Percentiles rank a stretch among this genome's conserved stretches.
phyloP scores from a whole-genome alignment of 2,888 invertebrate genomes.

The Drosophila recens region DNA sequence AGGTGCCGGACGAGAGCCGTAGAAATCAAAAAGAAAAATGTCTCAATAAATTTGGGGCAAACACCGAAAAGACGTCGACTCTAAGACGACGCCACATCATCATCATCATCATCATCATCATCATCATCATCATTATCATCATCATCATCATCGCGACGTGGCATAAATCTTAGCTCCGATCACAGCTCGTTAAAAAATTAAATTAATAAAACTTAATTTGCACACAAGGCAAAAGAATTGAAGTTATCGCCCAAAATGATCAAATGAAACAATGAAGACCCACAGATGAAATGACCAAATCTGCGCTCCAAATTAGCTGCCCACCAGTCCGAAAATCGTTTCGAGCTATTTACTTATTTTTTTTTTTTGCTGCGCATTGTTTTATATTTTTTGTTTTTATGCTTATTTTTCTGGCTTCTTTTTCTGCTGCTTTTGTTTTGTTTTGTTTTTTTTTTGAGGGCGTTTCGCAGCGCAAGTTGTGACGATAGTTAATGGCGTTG shows the following conservation, averaged over 20 bases:
- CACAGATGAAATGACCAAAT: conserved; percentile 61
- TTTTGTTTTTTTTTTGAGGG: conserved; percentile 49
- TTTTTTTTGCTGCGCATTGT: conserved; percentile 9
- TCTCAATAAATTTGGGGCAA: conserved; percentile 67
- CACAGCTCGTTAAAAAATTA: conserved; percentile 77
- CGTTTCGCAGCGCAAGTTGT: conserved; percentile 55
- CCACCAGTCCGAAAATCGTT: conserved; percentile 55
- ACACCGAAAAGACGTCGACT: conserved; percentile 15
- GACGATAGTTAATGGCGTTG: conserved; percentile 45
- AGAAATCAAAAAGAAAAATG: conserved; percentile 55
- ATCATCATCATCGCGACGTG: conserved; percentile 5
- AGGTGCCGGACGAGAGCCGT: conserved; percentile 34
- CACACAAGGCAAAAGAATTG: conserved; percentile 53
- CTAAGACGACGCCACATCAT: conserved; percentile 27
- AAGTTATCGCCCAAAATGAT: conserved; percentile 22
- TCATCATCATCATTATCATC: neutral
- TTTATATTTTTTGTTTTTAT: conserved; percentile 16
- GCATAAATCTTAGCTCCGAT: conserved; percentile 69
- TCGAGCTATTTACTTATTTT: conserved; percentile 18
- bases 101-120: too few relatives aligned
- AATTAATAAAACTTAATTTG: conserved; percentile 79
- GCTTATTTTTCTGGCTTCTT: neutral
- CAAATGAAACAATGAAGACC: conserved; percentile 52
- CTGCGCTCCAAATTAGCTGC: conserved; percentile 73
- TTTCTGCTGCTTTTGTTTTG: conserved; percentile 1